These are phyloP conservation scores for honey bee (Apis mellifera) DNA, from an alignment of 1,140 invertebrate genomes.

Conservation along the genomic window Amel_HAv3.1 CM009939.2:7409001-7409500, in stretches of 20 bases:
- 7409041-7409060: too few species aligned
- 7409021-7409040: too few species aligned
- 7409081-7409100: not conserved
- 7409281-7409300: slow-evolving; percentile 63
- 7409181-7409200: not conserved
- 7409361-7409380: slow-evolving; percentile 37
- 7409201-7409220: slow-evolving; percentile 9
- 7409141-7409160: not conserved
- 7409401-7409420: not conserved
- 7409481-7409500: not conserved
- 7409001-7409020: too few species aligned
- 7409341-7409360: slow-evolving; percentile 18
- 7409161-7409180: not conserved
- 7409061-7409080: too few species aligned
- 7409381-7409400: too few species aligned
- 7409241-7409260: slow-evolving; percentile 16
- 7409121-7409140: not conserved
- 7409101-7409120: not conserved
- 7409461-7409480: not conserved
- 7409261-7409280: slow-evolving; percentile 54
- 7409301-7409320: slow-evolving; percentile 43
- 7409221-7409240: slow-evolving; percentile 27
- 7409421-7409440: not conserved
- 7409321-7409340: slow-evolving; percentile 60
- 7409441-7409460: not conserved